Base-by-base conservation (phyloP, 2,113 vertebrate species). In the Thomomys bottae region DNA sequence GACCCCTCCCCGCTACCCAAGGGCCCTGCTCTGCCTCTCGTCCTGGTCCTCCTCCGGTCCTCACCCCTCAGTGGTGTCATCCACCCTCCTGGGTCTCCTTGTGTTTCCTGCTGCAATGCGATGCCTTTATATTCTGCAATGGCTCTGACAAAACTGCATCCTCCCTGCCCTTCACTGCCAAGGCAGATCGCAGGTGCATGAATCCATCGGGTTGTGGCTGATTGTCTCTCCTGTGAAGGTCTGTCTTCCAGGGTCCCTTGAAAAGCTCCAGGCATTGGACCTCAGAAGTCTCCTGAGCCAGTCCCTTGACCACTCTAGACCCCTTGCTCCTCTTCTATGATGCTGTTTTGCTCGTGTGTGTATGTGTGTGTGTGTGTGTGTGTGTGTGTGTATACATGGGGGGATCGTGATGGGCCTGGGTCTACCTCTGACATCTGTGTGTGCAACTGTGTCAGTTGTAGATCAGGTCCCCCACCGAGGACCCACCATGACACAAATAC, bases 51-150 rank as follows among this genome's bases (percentile, higher is more conserved):
- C 95, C 95, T 92, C 87, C 54, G 91, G 70, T 36, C 71, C 91
- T 94, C 63, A 64, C 97, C 96, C 95, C 95, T 93, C 96, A 38
- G 94, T 71, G 59, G 6, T 96, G 96, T 97, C 93, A 95, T 96
- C n/a, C 71, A 64, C 57, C 30, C 68, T 36, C 87, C 42, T 20
- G 72, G 79, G 93, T 88, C 94, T 76, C 93, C 93, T 95, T 26
- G 87, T 87, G 81, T 92, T 86, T 92, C 93, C 95, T 57, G 93
- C 97, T 94, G 90, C 89, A 72, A 36, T 88, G 95, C 0, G 8
- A 95, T 76, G 94, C 96, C 97, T 97, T 97, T 81, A 54, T 97
- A 87, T 91, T 70, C 97, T 34, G 45, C 97, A 89, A 96, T 96
- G 97, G 97, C 97, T 96, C 95, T 95, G 68, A 88, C 68, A n/a